A percentile compares a stretch with the other conserved stretches of the same genome.
Evolutionary conservation across 1,140 invertebrate genomes (phyloP).

Genomic region (Goniozus legneri): DNA sequence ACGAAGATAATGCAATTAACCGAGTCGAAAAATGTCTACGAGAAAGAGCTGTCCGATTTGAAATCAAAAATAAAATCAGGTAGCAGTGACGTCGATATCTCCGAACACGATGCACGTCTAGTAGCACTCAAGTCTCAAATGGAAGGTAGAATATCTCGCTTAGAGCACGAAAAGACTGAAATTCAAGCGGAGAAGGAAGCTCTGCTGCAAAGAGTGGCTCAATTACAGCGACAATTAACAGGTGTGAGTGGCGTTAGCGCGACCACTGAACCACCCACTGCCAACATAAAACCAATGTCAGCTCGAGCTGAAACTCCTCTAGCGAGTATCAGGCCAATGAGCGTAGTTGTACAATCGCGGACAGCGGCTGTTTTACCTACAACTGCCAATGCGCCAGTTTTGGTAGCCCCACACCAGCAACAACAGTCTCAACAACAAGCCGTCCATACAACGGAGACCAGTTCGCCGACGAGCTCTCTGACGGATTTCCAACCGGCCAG

Average conservation of each 20-base stretch:
- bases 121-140: slow-evolving; percentile 68
- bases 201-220: slow-evolving; percentile 66
- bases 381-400: slow-evolving; percentile 57
- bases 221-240: slow-evolving; percentile 75
- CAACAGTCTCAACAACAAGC: slow-evolving; percentile 43
- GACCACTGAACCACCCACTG: slow-evolving; percentile 74
- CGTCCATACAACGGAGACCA: slow-evolving; percentile 56
- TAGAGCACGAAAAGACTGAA: slow-evolving; percentile 76
- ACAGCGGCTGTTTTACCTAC: slow-evolving; percentile 79
- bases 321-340: slow-evolving; percentile 90
- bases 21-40: slow-evolving; percentile 62
- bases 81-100: slow-evolving; percentile 25
- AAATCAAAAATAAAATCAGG: slow-evolving; percentile 56
- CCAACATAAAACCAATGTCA: slow-evolving; percentile 93
- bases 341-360: slow-evolving; percentile 66
- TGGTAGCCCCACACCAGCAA: slow-evolving; percentile 62
- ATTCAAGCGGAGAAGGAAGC: slow-evolving; percentile 67
- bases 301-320: slow-evolving; percentile 76
- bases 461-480: slow-evolving; percentile 56
- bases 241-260: slow-evolving; percentile 65
- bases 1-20: slow-evolving; percentile 67
- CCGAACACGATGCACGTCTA: slow-evolving; percentile 60
- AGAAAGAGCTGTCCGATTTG: slow-evolving; percentile 60
- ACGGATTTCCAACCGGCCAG: slow-evolving; percentile 51
- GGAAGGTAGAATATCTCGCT: slow-evolving; percentile 64